phyloP scores from a whole-genome alignment of 1,140 invertebrate species.

The Lucilia sericata region DNA sequence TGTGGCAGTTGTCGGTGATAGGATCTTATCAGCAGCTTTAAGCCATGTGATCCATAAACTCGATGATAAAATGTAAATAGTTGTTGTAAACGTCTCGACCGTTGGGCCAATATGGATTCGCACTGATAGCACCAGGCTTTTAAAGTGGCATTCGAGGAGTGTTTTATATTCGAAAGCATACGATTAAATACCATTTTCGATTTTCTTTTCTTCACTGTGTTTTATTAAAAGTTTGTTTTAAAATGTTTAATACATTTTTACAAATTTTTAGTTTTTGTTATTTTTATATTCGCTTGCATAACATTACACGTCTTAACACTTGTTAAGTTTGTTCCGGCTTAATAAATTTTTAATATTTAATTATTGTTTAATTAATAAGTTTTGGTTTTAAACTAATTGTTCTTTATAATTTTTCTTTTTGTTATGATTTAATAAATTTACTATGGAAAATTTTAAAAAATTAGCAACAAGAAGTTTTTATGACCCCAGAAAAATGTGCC shows the following conservation, averaged over 20 bases:
- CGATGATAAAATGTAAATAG: conserved; percentile 74
- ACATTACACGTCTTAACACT: conserved; percentile 9
- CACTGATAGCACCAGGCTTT: conserved; percentile 73
- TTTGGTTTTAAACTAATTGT: background rate
- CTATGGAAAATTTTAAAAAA: background rate
- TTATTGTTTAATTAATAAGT: background rate
- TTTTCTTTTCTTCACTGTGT: conserved; percentile 11
- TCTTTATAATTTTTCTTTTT: background rate
- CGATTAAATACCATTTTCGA: conserved; percentile 50
- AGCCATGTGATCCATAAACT: conserved; percentile 73
- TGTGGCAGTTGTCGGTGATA: conserved; percentile 68
- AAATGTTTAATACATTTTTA: background rate
- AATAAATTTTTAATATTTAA: background rate
- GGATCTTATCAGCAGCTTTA: conserved; percentile 70
- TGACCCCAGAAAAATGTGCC: background rate
- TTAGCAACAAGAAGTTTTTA: background rate
- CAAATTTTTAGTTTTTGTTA: background rate
- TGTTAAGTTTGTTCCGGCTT: background rate
- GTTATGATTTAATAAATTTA: background rate
- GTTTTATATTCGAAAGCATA: conserved; percentile 65
- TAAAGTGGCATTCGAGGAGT: conserved; percentile 68
- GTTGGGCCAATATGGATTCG: conserved; percentile 75
- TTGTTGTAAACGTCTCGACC: conserved; percentile 73
- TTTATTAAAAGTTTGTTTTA: background rate
- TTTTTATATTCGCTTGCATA: conserved; percentile 44